Evolutionary conservation across 2,113 vertebrate species (phyloP).

Genomic region (Parus major): DNA sequence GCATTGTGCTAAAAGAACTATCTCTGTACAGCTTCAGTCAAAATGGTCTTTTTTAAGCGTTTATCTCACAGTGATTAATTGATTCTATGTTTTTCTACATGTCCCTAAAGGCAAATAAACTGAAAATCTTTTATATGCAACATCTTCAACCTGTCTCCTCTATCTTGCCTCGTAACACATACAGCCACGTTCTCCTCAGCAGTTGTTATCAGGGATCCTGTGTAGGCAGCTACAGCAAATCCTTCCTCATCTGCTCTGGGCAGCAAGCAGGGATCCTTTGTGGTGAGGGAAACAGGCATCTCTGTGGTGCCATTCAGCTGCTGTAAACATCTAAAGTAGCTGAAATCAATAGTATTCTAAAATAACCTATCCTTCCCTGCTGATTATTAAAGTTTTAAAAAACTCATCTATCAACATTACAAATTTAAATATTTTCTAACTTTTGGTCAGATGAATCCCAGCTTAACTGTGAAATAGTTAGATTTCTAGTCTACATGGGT

Average conservation of each 20-base stretch:
- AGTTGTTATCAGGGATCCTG: background rate
- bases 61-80: background rate
- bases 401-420: background rate
- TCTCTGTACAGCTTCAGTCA: background rate
- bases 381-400: background rate
- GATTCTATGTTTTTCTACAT: background rate
- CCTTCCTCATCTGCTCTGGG: background rate
- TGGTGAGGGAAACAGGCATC: background rate
- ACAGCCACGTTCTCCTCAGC: fast-evolving
- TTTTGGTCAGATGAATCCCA: background rate
- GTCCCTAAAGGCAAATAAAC: background rate
- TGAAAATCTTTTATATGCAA: background rate
- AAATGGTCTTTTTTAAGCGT: background rate
- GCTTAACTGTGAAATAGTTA: background rate
- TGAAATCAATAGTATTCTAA: background rate
- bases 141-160: background rate
- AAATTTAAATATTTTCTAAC: background rate
- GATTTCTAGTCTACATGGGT: background rate
- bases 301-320: background rate
- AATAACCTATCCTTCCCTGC: background rate
- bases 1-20: background rate
- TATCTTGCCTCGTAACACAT: background rate
- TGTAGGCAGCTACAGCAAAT: background rate
- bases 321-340: background rate
- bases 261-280: background rate